Evolutionary conservation across 1,140 invertebrate genomes (phyloP), one percentile per base, ranked within the genome.

Genomic region (Drosophila pallidifrons): DNA sequence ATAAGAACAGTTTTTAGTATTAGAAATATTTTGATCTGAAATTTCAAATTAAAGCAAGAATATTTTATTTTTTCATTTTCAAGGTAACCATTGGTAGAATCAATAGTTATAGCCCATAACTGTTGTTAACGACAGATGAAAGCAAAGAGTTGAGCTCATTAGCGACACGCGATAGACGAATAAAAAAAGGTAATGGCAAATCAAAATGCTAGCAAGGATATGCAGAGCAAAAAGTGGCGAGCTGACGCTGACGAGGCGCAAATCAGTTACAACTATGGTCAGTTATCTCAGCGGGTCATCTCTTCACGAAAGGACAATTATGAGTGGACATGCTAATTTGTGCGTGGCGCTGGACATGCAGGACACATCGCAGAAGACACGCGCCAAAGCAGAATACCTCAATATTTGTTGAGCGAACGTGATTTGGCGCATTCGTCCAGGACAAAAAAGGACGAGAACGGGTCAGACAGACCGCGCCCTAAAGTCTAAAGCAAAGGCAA

Each of bases 261-360:
- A 91, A 91, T 91, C 90, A 87, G 90, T 91, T 86, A 87, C 80
- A 90, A 91, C 86, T 90, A 91, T 87, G 81, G 70, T 79, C 60
- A 74, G 75, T 91, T 91, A 91, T 91, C 90, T 90, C 86, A 79
- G 81, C 80, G 79, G 90, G 91, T 91, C 90, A 91, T 91, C 90
- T 88, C 76, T 66, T 72, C 90, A 90, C 90, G 86, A 78, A 91
- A 78, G 73, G 75, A 91, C 91, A 91, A 91, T 91, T 88, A 91
- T 91, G 77, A 76, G 49, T 70, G 91, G 83, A 91, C 90, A 90
- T 91, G 90, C 90, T 91, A 91, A 91, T 91, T 83, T 89, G 83
- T 88, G 85, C 78, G 81, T 87, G 73, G 69, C 25, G 15, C 11
- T 30, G 66, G 45, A 7, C n/a, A 20, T 25, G 35, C 49, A 16